Base-by-base conservation (phyloP, 2,113 vertebrate species). In the Polypterus senegalus region DNA sequence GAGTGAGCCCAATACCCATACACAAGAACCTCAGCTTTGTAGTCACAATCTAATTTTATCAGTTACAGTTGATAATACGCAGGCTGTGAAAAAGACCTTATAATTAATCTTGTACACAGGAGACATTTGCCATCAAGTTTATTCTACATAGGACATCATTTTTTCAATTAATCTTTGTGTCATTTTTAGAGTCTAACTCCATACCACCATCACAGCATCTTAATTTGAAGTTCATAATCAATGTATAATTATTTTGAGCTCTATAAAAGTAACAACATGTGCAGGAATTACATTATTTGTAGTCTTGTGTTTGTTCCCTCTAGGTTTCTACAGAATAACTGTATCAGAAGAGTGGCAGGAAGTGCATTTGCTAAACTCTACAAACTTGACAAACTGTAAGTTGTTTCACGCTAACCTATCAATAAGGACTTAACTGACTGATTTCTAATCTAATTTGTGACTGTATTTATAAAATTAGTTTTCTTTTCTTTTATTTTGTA, bases 301-400 rank as follows among this genome's bases (percentile, higher is more conserved):
- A 66, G 49, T 63, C 62, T 54, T 67, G 3, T 61, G 60, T 67
- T 62, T 58, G 59, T 66, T 7, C 62, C 59, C 5, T 47, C 8
- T 52, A 79, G 82, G 64, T 91, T 86, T 72, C 83, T 91, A 8
- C 85, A 91, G 65, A 74, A 88, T 67, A 89, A 88, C 66, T 83
- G 74, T 63, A 83, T 92, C 53, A 73, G 73, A 67, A 62, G 64
- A 45, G 67, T 90, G 59, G 89, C 83, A 64, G 78, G 66, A 49
- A 76, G 73, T 54, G 81, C 84, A 27, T 89, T 92, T 73, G 80
- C 74, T 46, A 81, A 86, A 64, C 73, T 89, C 59, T 63, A 73
- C 63, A 82, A 63, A 57, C 76, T 89, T 46, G 77, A 79, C 66
- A 86, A 72, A 73, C 47, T 91, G 84, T 88, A 67, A 91, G 86